Evolutionary conservation across 2,888 invertebrate genomes (phyloP).

Genomic region (Stenodema calcarata): DNA sequence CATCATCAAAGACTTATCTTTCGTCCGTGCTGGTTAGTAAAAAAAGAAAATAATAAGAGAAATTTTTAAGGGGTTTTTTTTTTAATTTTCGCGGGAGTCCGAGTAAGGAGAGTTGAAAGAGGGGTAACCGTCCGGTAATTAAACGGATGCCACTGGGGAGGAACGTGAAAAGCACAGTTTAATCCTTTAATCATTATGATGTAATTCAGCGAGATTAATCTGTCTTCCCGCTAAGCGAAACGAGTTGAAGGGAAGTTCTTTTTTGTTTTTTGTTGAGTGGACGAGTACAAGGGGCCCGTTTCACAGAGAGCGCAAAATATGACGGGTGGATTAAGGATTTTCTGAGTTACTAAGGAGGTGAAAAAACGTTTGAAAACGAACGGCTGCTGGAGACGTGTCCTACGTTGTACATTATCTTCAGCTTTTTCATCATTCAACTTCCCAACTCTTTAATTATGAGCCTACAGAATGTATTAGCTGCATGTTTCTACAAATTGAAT

Average conservation of each 20-base stretch:
- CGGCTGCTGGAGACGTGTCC: neutral
- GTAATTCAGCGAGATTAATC: conserved; percentile 37
- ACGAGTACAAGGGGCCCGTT: neutral
- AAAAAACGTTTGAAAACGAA: neutral
- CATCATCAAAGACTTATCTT: neutral
- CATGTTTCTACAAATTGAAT: too few relatives aligned
- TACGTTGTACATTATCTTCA: too few relatives aligned
- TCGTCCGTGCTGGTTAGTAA: neutral
- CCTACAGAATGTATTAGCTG: too few relatives aligned
- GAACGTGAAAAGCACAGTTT: conserved; percentile 39
- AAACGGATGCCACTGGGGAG: conserved; percentile 23
- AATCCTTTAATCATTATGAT: conserved; percentile 41
- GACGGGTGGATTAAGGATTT: conserved; percentile 6
- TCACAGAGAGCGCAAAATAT: neutral
- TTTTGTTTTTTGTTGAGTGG: neutral
- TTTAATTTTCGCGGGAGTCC: neutral
- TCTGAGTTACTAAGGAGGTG: neutral
- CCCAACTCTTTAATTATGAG: too few relatives aligned
- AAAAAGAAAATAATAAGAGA: neutral
- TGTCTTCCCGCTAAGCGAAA: conserved; percentile 26
- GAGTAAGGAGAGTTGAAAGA: neutral
- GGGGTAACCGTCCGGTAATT: conserved; percentile 33
- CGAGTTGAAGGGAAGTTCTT: neutral
- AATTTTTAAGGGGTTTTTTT: conserved; percentile 5
- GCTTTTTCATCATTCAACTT: too few relatives aligned